These are phyloP conservation scores for Solea solea DNA, from an alignment of 2,113 vertebrate genomes.

Conservation along the genomic window DNA sequence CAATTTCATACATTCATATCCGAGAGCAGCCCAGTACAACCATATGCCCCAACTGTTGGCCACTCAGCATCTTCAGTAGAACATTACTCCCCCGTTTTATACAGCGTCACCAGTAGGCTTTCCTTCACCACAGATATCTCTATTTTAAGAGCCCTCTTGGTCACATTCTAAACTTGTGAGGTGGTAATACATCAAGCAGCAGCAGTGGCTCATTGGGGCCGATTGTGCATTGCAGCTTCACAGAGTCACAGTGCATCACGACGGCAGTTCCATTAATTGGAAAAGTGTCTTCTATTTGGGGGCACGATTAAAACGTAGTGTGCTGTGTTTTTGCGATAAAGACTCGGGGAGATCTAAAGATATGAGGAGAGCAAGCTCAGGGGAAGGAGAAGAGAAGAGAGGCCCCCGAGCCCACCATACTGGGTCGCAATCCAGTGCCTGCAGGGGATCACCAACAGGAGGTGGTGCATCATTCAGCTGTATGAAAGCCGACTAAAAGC, in stretches of 20 bases:
- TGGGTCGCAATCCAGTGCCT: conserved; percentile 68
- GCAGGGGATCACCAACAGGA: conserved; percentile 43
- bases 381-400: conserved; percentile 51
- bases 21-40: conserved; percentile 39
- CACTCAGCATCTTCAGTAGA: conserved; percentile 65
- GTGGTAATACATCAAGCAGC: conserved; percentile 66
- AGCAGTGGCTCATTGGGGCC: conserved; percentile 45
- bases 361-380: conserved; percentile 42
- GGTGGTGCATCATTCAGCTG: conserved; percentile 24
- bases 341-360: conserved; percentile 71
- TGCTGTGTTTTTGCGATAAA: conserved; percentile 75
- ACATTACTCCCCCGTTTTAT: conserved; percentile 51
- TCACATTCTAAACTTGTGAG: conserved; percentile 65
- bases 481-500: conserved; percentile 41
- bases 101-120: conserved; percentile 35
- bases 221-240: conserved; percentile 62
- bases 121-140: conserved; percentile 49
- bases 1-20: conserved; percentile 48
- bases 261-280: conserved; percentile 76
- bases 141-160: conserved; percentile 61
- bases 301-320: conserved; percentile 79
- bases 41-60: conserved; percentile 52
- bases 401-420: conserved; percentile 53
- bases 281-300: conserved; percentile 77
- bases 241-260: conserved; percentile 55